Conservation (phyloP, 1,140 invertebrate genomes). For the Andricus grossulariae region DNA sequence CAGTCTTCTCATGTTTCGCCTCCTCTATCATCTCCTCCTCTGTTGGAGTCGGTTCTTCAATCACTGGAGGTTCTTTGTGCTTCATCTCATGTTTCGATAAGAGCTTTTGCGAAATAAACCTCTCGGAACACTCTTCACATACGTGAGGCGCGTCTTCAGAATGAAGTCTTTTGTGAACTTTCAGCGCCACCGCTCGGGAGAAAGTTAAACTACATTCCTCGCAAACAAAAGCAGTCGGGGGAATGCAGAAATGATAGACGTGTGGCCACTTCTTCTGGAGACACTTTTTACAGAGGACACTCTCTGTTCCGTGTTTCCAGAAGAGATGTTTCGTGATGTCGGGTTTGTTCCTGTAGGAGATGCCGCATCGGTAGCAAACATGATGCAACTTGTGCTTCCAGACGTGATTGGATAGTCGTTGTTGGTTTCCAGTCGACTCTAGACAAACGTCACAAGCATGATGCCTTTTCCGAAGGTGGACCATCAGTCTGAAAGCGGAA, state of each 20-base stretch:
- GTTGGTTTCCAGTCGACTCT: slow-evolving; percentile 86
- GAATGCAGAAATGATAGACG: slow-evolving; percentile 92
- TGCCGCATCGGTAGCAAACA: slow-evolving; percentile 89
- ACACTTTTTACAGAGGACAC: slow-evolving; percentile 88
- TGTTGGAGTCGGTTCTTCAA: slow-evolving; percentile 15
- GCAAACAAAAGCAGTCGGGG: slow-evolving; percentile 85
- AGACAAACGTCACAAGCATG: slow-evolving; percentile 90
- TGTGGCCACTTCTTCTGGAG: slow-evolving; percentile 92
- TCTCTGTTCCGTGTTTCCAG: slow-evolving; percentile 91
- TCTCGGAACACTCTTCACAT: slow-evolving; percentile 84
- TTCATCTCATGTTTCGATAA: slow-evolving; percentile 81
- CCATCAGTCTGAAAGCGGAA: slow-evolving; percentile 90
- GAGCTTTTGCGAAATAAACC: slow-evolving; percentile 89
- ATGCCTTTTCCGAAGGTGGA: slow-evolving; percentile 88
- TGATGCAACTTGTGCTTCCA: slow-evolving; percentile 93
- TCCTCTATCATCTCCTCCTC: neutral
- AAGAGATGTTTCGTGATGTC: slow-evolving; percentile 92
- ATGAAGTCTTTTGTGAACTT: slow-evolving; percentile 89
- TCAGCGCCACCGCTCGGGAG: slow-evolving; percentile 84
- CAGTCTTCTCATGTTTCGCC: neutral
- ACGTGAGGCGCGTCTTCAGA: slow-evolving; percentile 82
- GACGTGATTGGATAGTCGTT: slow-evolving; percentile 87
- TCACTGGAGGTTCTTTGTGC: slow-evolving; percentile 74
- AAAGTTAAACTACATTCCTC: slow-evolving; percentile 87
- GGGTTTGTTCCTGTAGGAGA: slow-evolving; percentile 89